Base-by-base conservation (phyloP, 2,888 invertebrate species). In the Archips xylosteana region DNA sequence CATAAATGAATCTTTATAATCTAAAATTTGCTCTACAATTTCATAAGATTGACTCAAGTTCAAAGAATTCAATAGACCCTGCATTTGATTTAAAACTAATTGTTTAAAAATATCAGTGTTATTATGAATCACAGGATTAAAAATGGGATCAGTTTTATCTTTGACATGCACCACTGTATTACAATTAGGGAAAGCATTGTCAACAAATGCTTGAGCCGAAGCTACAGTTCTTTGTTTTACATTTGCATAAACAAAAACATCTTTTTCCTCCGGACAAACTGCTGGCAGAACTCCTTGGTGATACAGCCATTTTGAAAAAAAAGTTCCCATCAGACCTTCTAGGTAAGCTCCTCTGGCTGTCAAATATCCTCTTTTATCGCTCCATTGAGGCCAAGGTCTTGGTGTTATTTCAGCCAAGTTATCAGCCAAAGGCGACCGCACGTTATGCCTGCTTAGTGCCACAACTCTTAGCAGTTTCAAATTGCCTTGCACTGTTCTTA, bases 161-260 rank as follows among this genome's bases (percentile, higher is more conserved):
- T 82, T 77, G 66, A 87, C 85, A 74, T 94, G 86, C 5, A 94
- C 81, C 0, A 84, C 86, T 3, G 92, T 74, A 71, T 89, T 86
- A 71, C 94, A 94, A 2, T 76, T 54, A 0, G 92, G 90, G 70
- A 90, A 94, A 0, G 87, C 90, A 67, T 87, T 85, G 0, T 76
- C 75, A 0, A 89, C 82, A 77, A 94, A 94, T 0, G 93, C 88
- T 70, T 81, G 74, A 0, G 94, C 92, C 0, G 93, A 91, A 32
- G 82, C 86, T 66, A 85, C 81, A 2, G 94, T 91, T 61, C 94
- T 78, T 80, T 94, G 89, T 10, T 89, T 85, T 0, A 82, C 85
- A 77, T 93, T 91, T 0, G 94, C 86, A 78, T 93, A 92, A 2
- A 89, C 86, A 84, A 82, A 92, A 67, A 93, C 87, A 4, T 79